These are phyloP conservation scores for Megathymus violae DNA, from an alignment of 1,140 invertebrate species.

Conservation along the genomic window DNA sequence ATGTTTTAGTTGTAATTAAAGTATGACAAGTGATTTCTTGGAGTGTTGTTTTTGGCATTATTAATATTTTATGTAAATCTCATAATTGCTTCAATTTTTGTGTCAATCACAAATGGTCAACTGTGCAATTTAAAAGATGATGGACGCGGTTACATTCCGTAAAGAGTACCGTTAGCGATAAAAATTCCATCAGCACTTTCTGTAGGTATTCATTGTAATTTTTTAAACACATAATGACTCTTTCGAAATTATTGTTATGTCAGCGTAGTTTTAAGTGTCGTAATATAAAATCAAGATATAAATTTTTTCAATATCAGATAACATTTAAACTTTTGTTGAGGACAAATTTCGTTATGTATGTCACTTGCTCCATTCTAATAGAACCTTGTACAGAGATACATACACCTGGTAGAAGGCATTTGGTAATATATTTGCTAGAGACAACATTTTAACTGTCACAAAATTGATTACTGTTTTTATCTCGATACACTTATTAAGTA, in stretches of 20 bases:
- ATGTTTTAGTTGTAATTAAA: background rate
- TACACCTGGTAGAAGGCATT: constrained; percentile 1
- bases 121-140: background rate
- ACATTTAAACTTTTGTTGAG: background rate
- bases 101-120: background rate
- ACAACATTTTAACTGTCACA: constrained; percentile 21
- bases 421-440: constrained; percentile 9
- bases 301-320: background rate
- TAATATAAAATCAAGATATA: too few relatives aligned
- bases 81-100: background rate
- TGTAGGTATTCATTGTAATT: too few relatives aligned
- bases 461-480: constrained; percentile 29
- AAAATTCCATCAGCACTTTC: too few relatives aligned
- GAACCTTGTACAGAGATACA: background rate
- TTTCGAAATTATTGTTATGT: too few relatives aligned
- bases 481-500: constrained; percentile 18
- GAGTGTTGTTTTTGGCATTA: background rate
- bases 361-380: background rate
- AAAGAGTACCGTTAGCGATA: too few relatives aligned
- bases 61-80: background rate
- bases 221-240: too few relatives aligned
- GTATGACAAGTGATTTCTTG: background rate
- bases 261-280: too few relatives aligned
- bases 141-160: too few relatives aligned
- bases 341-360: background rate